Evolutionary conservation across 2,888 invertebrate species (phyloP).

Genomic region (Heteromyza rotundicornis): DNA sequence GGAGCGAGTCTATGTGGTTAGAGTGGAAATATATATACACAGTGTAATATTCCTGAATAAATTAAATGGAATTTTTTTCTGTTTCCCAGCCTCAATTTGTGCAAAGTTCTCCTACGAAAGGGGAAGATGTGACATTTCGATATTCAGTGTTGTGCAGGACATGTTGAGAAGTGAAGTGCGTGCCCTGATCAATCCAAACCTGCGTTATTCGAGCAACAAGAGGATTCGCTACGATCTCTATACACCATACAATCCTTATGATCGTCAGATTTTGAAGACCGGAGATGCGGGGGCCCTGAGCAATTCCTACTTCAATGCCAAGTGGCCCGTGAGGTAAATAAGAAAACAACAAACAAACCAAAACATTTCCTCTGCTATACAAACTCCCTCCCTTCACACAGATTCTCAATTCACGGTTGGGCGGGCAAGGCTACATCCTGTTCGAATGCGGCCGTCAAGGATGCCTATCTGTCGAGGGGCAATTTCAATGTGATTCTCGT

Average conservation of each 20-base stretch:
- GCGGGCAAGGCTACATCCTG: conserved; percentile 46
- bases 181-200: conserved; percentile 32
- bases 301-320: conserved; percentile 48
- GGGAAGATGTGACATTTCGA: conserved; percentile 47
- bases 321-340: conserved; percentile 52
- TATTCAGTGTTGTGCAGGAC: conserved; percentile 40
- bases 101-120: conserved; percentile 41
- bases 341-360: not conserved
- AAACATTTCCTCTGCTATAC: not conserved
- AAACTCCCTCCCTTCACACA: conserved; percentile 15
- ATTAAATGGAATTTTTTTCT: not conserved
- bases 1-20: conserved; percentile 13
- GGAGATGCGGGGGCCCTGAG: conserved; percentile 41
- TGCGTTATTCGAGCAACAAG: conserved; percentile 33
- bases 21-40: conserved; percentile 3
- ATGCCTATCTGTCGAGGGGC: conserved; percentile 50
- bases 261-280: conserved; percentile 39
- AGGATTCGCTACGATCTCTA: conserved; percentile 50
- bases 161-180: conserved; percentile 40
- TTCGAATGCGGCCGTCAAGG: conserved; percentile 54
- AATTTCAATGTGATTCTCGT: conserved; percentile 55
- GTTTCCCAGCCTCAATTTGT: not conserved
- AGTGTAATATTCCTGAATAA: no score
- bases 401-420: conserved; percentile 55
- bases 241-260: conserved; percentile 43